phyloP scores from a whole-genome alignment of 2,797 vertebrate genomes.

The Thunnus albacares region DNA sequence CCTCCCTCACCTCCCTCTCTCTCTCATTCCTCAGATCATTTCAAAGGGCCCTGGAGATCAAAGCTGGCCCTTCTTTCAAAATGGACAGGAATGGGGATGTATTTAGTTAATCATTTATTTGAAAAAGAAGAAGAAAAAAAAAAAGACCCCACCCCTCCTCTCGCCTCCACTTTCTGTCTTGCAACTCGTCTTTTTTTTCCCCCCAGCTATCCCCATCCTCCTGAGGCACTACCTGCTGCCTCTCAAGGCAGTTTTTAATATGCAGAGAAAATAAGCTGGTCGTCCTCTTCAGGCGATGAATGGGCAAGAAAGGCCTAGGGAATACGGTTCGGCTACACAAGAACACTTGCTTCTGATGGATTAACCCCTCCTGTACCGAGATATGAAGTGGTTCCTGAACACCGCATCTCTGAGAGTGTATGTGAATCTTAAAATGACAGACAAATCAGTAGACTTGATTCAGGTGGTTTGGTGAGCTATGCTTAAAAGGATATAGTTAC shows the following conservation, averaged over 20 bases:
- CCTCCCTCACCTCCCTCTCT: conserved; percentile 48
- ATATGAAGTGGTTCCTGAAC: conserved; percentile 30
- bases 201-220: conserved; percentile 45
- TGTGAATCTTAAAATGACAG: conserved; percentile 41
- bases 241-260: conserved; percentile 69
- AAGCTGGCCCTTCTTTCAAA: conserved; percentile 77
- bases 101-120: conserved; percentile 84
- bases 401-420: conserved; percentile 9
- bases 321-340: conserved; percentile 58
- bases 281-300: conserved; percentile 68
- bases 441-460: conserved; percentile 61
- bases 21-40: conserved; percentile 75
- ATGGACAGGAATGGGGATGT: conserved; percentile 71
- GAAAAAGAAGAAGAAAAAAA: not conserved
- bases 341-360: conserved; percentile 68
- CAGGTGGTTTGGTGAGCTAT: conserved; percentile 42
- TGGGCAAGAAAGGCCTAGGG: conserved; percentile 60
- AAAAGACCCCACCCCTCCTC: conserved; percentile 28
- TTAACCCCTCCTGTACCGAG: conserved; percentile 62
- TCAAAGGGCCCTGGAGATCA: conserved; percentile 82
- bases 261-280: conserved; percentile 74
- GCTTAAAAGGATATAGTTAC: conserved; percentile 35
- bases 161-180: conserved; percentile 56
- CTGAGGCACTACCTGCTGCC: conserved; percentile 58
- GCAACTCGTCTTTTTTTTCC: conserved; percentile 29